A percentile compares a stretch with the other conserved stretches of the same genome.
These are phyloP conservation scores for Varanus komodoensis DNA, from an alignment of 2,113 vertebrate genomes.

Conservation along the genomic window DNA sequence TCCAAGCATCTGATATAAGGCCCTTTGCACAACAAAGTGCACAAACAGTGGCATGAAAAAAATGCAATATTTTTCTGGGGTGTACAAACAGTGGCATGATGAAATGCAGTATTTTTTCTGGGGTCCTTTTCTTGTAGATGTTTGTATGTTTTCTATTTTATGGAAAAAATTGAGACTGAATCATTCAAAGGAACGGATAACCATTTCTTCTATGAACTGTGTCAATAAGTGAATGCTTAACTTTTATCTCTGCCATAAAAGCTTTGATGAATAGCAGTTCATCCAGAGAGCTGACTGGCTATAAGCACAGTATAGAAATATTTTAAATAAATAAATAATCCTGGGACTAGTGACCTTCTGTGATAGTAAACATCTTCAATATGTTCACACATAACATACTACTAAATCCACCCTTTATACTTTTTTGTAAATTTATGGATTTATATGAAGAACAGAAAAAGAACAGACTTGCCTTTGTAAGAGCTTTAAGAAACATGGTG, in stretches of 20 bases:
- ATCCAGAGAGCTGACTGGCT: too few relatives aligned
- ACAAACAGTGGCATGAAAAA: conserved; percentile 24
- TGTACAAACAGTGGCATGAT: conserved; percentile 29
- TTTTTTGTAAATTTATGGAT: background rate
- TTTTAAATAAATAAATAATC: background rate
- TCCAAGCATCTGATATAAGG: conserved; percentile 59
- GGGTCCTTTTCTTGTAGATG: background rate
- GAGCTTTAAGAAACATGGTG: background rate
- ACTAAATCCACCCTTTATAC: background rate
- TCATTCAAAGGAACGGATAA: background rate
- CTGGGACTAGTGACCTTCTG: background rate
- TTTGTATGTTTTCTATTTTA: background rate
- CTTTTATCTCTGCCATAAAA: conserved; percentile 21
- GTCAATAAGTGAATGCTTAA: background rate
- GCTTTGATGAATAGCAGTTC: background rate
- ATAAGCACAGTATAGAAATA: too few relatives aligned
- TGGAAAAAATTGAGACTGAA: conserved; percentile 14
- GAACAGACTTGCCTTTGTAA: background rate
- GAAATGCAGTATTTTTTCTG: background rate
- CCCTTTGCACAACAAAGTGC: conserved; percentile 56
- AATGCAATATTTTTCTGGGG: background rate
- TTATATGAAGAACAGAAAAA: background rate
- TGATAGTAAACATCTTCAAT: background rate
- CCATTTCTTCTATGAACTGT: background rate
- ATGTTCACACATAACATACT: background rate